Base-by-base conservation (phyloP, 2,888 invertebrate species). In the Rosalia funebris region DNA sequence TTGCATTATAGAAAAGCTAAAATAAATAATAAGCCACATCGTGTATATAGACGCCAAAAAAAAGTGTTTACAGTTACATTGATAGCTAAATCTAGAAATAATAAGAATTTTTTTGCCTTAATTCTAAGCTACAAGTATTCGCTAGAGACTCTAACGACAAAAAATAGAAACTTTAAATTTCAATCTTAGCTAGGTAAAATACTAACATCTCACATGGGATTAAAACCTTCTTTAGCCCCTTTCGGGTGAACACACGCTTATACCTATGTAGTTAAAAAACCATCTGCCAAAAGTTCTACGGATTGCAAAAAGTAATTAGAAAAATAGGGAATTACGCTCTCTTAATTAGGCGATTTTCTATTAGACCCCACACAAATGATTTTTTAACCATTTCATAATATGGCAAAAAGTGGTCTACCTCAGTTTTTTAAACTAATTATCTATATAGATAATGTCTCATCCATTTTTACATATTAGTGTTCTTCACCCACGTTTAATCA, bases 1-100 rank as follows among this genome's bases (percentile, higher is more conserved):
- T 52, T 53, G 55, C 46, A 53, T 52, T 42, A 54, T 58, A 63
- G 60, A 65, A 60, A 63, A 62, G 63, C 63, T 61, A 60, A 62
- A 66, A 66, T 63, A 63, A 66, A 63, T 63, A 66, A 66, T 50
- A 66, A 63, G 66, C 66, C 62, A 62, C 57, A 57, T 61, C 52
- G 61, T 63, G 47, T 61, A 63, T 59, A 63, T 46, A 59, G 34
- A 63, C 52, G 63, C 58, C 54, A 59, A 50, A 60, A 60, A 47
- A 41, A 50, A 37, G 20, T 19, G 47, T 37, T 34, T 57, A 42
- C 25, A 37, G 15, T 55, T 55, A 58, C 34, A 48, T 44, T 15
- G 14, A 50, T 5, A 41, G 56, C 59, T 59, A 61, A 50, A 62
- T 47, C 50, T 61, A 61, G 54, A 60, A 53, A 57, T 47, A 61